These are phyloP conservation scores for Xiphorhynchus elegans DNA, from an alignment of 2,113 vertebrate species.

Conservation along the genomic window DNA sequence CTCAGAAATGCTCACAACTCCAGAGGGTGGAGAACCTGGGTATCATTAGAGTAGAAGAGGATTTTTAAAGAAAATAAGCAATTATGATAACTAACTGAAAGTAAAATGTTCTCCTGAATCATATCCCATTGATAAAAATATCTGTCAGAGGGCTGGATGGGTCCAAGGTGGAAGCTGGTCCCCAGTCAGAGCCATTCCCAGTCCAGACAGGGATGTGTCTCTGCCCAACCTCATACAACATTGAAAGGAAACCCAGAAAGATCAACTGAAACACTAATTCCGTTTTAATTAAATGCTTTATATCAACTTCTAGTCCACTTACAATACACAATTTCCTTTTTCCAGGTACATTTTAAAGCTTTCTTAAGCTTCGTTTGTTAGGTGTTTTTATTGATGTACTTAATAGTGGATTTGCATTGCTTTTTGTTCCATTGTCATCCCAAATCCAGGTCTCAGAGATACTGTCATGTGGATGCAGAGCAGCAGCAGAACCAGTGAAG, in stretches of 20 bases:
- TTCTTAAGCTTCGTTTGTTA: not conserved
- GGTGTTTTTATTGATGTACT: not conserved
- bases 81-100: not conserved
- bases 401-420: not conserved
- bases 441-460: not conserved
- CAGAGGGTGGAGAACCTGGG: not conserved
- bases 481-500: not conserved
- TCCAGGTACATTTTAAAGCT: slow-evolving; percentile 38
- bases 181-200: not conserved
- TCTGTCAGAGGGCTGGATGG: not conserved
- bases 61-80: not conserved
- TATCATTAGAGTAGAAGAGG: not conserved
- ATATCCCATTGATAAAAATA: not conserved
- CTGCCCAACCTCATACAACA: not conserved
- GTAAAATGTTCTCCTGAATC: not conserved
- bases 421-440: not conserved
- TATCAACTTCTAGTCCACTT: slow-evolving; percentile 15
- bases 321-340: slow-evolving; percentile 22
- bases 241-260: slow-evolving; percentile 40
- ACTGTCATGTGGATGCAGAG: not conserved
- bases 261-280: slow-evolving; percentile 61
- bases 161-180: not conserved
- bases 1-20: not conserved
- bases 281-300: slow-evolving; percentile 45
- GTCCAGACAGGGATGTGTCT: not conserved